phyloP scores from a whole-genome alignment of 2,797 vertebrate species.

The Danionella dracula region DNA sequence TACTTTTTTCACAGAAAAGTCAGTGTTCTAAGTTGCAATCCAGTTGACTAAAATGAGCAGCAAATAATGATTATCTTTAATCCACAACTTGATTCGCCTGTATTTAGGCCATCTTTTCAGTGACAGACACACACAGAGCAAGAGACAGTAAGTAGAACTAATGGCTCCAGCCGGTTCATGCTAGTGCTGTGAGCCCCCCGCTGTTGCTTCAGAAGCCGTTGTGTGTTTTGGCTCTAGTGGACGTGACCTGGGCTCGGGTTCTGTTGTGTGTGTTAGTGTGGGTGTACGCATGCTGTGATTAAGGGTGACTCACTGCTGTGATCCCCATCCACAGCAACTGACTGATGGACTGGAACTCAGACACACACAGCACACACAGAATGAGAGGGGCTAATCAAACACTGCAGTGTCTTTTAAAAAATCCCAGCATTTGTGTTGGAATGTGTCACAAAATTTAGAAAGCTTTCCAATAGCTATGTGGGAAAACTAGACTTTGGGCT shows the following conservation, averaged over 20 bases:
- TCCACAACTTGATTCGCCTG: not conserved
- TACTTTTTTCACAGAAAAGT: too few relatives aligned
- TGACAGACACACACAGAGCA: not conserved
- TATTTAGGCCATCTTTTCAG: constrained; percentile 20
- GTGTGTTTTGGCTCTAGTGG: constrained; percentile 51
- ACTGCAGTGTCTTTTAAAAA: not conserved
- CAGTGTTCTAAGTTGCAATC: not conserved
- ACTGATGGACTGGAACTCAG: constrained; percentile 26
- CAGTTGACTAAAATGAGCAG: not conserved
- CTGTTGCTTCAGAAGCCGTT: constrained; percentile 51
- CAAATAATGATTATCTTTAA: constrained; percentile 5
- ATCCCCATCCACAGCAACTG: constrained; percentile 35
- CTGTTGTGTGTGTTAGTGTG: constrained; percentile 33
- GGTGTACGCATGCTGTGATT: constrained; percentile 40
- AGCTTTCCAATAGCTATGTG: too few relatives aligned
- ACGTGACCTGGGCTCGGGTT: constrained; percentile 54
- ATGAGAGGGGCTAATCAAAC: not conserved
- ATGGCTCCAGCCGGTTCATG: constrained; percentile 23
- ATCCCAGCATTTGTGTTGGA: too few relatives aligned
- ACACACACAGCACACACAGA: constrained; percentile 28
- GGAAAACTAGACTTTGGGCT: too few relatives aligned
- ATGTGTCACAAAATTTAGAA: too few relatives aligned
- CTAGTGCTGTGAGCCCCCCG: constrained; percentile 26
- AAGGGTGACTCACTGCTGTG: constrained; percentile 50
- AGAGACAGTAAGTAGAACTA: constrained; percentile 13